phyloP scores from a whole-genome alignment of 2,113 vertebrate genomes.

The crab-eating macaque (Macaca fascicularis) region T2T-MFA8v1.1 NC_088381.1:140419501-140420000 shows the following conservation, averaged over 20 bases:
- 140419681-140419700: not conserved
- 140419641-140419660: not conserved
- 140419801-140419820: not conserved
- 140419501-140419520: not conserved
- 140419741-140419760: not conserved
- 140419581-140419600: not conserved
- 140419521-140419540: not conserved
- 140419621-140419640: not conserved
- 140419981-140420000: accelerated
- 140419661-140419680: not conserved
- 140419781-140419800: not conserved
- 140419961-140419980: not conserved
- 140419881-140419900: constrained; percentile 21
- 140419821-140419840: not conserved
- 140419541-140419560: not conserved
- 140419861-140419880: not conserved
- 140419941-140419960: accelerated
- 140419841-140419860: constrained; percentile 16
- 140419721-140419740: not conserved
- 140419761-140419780: not conserved
- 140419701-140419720: not conserved
- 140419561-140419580: not conserved
- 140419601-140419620: not conserved
- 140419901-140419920: not conserved
- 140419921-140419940: not conserved